phyloP scores from a whole-genome alignment of 2,797 vertebrate genomes.

The Coccyzus lansbergi region DNA sequence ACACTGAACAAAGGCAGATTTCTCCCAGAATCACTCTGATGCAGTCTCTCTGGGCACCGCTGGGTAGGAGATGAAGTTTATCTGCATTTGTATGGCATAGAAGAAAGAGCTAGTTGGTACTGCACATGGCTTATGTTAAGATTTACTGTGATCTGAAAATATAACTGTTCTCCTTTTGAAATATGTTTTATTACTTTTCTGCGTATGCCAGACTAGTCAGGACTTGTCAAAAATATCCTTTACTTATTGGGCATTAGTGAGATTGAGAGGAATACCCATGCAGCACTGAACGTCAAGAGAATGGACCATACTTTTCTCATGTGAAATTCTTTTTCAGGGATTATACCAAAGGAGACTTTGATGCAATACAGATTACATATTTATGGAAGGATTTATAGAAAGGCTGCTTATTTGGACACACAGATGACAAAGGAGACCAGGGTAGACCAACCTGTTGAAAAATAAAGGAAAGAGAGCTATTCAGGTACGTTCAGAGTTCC shows the following conservation, averaged over 20 bases:
- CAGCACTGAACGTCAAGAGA: constrained; percentile 11
- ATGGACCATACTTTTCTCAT: constrained; percentile 1
- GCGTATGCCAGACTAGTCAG: constrained; percentile 19
- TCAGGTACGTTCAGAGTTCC: neutral
- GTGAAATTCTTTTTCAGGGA: constrained; percentile 23
- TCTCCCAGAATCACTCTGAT: neutral
- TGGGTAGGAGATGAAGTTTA: neutral
- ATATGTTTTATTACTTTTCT: constrained; percentile 56
- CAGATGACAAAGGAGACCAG: neutral
- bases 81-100: neutral
- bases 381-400: constrained; percentile 47
- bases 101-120: neutral
- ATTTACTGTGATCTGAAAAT: constrained; percentile 56
- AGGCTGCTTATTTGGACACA: neutral
- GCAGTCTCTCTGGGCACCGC: neutral
- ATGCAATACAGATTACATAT: neutral
- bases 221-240: constrained; percentile 55
- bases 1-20: neutral
- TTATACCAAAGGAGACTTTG: constrained; percentile 29
- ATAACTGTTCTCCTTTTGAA: constrained; percentile 38
- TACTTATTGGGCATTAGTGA: constrained; percentile 53
- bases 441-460: neutral
- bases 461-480: neutral
- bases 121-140: constrained; percentile 25
- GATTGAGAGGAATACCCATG: constrained; percentile 33